Percentiles rank a stretch among this genome's conserved stretches.
Conservation (phyloP, 1,140 invertebrate species). For the Branchinecta lynchi region DNA sequence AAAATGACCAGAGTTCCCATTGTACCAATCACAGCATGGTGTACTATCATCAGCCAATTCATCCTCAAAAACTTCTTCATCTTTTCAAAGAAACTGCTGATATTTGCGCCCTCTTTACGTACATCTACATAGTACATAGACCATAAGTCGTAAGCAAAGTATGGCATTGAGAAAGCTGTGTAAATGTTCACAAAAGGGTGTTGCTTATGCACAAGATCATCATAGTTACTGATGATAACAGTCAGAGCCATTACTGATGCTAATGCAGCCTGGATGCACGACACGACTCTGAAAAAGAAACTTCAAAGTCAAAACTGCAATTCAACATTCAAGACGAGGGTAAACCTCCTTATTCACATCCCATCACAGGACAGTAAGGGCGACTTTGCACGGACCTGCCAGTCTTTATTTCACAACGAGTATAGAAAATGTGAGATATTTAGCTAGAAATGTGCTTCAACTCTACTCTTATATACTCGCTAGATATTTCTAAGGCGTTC, state of each 20-base stretch:
- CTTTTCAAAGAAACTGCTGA: constrained; percentile 26
- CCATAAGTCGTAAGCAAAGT: constrained; percentile 58
- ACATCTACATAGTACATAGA: constrained; percentile 44
- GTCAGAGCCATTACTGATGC: constrained; percentile 45
- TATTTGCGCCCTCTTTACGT: constrained; percentile 21
- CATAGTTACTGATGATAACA: constrained; percentile 43
- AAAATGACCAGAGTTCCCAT: constrained; percentile 50
- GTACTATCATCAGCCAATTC: constrained; percentile 49
- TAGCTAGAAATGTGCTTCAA: too few relatives aligned
- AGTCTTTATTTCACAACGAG: too few relatives aligned
- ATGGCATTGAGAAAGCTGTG: constrained; percentile 55
- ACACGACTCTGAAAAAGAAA: constrained; percentile 40
- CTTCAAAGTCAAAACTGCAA: not conserved
- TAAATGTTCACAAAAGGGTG: constrained; percentile 54
- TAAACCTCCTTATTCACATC: too few relatives aligned
- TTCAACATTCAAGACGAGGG: too few relatives aligned
- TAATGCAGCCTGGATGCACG: constrained; percentile 45
- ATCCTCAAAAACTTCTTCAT: constrained; percentile 36
- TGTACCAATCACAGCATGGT: constrained; percentile 53
- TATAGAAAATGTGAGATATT: too few relatives aligned
- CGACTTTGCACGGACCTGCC: too few relatives aligned
- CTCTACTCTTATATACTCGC: too few relatives aligned
- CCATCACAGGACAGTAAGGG: too few relatives aligned
- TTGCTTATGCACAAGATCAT: constrained; percentile 43
- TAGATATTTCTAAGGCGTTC: too few relatives aligned